Conservation (phyloP, 2,113 vertebrate species). For the Lophotis ruficrista region DNA sequence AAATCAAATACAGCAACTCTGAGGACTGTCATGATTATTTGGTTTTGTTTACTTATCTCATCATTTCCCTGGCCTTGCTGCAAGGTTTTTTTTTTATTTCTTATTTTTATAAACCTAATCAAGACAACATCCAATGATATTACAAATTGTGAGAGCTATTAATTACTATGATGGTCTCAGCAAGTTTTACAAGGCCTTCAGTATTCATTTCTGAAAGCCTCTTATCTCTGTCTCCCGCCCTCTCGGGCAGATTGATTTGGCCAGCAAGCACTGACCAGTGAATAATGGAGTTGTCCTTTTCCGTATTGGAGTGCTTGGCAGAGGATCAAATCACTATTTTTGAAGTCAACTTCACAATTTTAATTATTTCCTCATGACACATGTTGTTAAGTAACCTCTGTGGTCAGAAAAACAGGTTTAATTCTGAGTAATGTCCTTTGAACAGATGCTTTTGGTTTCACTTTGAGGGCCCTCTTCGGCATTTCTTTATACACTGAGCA, state of each 20-base stretch:
- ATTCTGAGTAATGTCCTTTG: not conserved
- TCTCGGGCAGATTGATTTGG: not conserved
- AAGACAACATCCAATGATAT: not conserved
- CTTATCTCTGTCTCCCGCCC: not conserved
- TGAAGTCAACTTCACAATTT: conserved; percentile 17
- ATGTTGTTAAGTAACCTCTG: conserved; percentile 3
- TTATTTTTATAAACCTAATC: not conserved
- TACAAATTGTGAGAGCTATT: not conserved
- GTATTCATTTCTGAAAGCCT: not conserved
- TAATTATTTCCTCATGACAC: conserved; percentile 42
- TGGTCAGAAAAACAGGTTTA: conserved; percentile 36
- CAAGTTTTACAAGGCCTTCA: not conserved
- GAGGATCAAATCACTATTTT: conserved; percentile 20
- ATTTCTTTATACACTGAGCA: not conserved
- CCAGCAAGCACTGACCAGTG: not conserved
- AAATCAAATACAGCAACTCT: not conserved
- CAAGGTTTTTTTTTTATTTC: not conserved
- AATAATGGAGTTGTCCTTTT: not conserved
- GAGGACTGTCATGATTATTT: not conserved
- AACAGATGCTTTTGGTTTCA: not conserved
- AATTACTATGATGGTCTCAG: not conserved
- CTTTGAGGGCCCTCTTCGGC: not conserved
- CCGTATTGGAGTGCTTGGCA: not conserved
- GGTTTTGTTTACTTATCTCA: not conserved
- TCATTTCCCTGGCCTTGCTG: not conserved